Base-by-base conservation (phyloP, 2,888 invertebrate species). In the Mythimna pallens region DNA sequence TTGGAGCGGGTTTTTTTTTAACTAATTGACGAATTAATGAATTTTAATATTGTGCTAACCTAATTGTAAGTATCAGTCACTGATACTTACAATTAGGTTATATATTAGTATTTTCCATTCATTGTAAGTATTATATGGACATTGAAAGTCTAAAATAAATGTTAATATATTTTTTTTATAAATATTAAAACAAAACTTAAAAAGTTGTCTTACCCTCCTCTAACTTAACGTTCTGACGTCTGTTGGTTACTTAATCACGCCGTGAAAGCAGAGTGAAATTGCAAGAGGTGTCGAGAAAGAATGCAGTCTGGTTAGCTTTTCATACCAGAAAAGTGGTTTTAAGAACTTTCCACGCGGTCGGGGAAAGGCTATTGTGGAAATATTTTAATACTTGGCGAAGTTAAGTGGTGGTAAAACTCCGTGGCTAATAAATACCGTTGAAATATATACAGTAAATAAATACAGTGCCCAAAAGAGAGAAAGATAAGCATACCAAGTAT, bases 221-320 rank as follows among this genome's bases (percentile, higher is more conserved):
- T 3, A 14, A 52, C n/a, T n/a, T 63, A 58, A 77, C 63, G 25
- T 40, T 59, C 14, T 40, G 30, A 30, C n/a, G 30, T 50, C 30
- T 61, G 36, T 64, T 70, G 59, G 64, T 55, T 59, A 78, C 52
- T 72, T 79, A 62, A 79, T 65, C 36, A 57, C 20, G n/a, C 4
- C n/a, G 52, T 73, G 12, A 65, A 65, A 73, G 25, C 30, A 36
- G 76, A 64, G 47, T 47, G 40, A 62, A 79, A 57, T 62, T 52
- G 62, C 25, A n/a, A 62, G 40, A 65, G 61, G 73, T 79, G 65
- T 62, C 54, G 10, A 47, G 12, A 30, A 61, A 73, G 50, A 77
- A 77, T 73, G 73, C 62, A 52, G 55, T 47, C 47, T 55, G 43
- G 8, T 52, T 54, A 54, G 57, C 43, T 70, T 64, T 78, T 76